Evolutionary conservation across 2,113 vertebrate genomes (phyloP), one percentile per base, ranked within the genome.

Genomic region (Indri indri): DNA sequence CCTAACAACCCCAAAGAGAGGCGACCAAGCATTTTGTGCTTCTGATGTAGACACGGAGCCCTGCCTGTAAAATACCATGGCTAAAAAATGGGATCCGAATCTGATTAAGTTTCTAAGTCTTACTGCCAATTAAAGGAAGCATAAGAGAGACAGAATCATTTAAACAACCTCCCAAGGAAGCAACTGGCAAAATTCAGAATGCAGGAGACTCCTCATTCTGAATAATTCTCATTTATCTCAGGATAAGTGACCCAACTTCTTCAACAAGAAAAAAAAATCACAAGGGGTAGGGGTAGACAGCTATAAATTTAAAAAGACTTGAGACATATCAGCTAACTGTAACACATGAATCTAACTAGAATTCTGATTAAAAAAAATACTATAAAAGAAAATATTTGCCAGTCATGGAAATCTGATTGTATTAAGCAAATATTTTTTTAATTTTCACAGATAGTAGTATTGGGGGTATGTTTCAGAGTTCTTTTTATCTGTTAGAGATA

Each of bases 21-120:
- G 50, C 40, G 76, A 10, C 18, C 23, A 90, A 82, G 45, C 50
- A 40, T 83, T 23, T 52, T 47, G 32, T n/a, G 32, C n/a, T 59
- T 90, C 80, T 52, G 45, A 71, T 34, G 25, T 37, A 76, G 83
- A 45, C 25, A n/a, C 34, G 63, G 57, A 76, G 73, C 30, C 47
- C 59, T 52, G 50, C 34, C 32, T 37, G 54, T 20, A 70, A 90
- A 68, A 88, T 70, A 76, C 34, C 94, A 45, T 37, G 47, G 23
- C 45, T 30, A 6, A 52, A 80, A 59, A 57, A 32, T 13, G 59
- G 42, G 59, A 76, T 25, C 34, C 14, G 25, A 71, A 68, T 81
- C 20, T 91, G 74, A 90, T 73, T 87, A 90, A 63, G 22, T 63
- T 63, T 96, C 37, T 76, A 87, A 80, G 88, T 61, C 94, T 84